Evolutionary conservation across 1,140 invertebrate genomes (phyloP).

Genomic region (Scylla paramamosain): DNA sequence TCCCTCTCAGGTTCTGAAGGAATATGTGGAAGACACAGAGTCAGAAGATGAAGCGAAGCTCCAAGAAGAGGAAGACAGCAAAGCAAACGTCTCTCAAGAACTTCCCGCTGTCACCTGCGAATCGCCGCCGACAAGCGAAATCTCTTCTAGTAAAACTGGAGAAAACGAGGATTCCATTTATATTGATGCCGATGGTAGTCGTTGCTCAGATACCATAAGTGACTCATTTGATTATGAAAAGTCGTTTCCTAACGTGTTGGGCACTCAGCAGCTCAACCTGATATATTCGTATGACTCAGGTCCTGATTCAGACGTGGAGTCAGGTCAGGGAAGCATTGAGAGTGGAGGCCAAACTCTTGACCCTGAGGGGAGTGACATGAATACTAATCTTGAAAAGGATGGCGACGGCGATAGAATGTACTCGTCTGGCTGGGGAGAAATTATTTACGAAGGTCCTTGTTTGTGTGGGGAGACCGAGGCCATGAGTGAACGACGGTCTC

Average conservation of each 20-base stretch:
- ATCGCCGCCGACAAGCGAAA: no score
- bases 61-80: neutral
- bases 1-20: slow-evolving; percentile 54
- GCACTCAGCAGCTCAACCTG: slow-evolving; percentile 51
- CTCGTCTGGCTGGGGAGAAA: slow-evolving; percentile 38
- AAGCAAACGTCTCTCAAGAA: neutral
- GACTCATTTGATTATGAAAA: slow-evolving; percentile 55
- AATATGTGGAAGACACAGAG: slow-evolving; percentile 65
- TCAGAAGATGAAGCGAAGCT: slow-evolving; percentile 33
- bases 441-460: slow-evolving; percentile 70
- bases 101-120: no score
- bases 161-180: neutral
- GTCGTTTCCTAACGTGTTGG: slow-evolving; percentile 55
- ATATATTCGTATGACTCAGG: slow-evolving; percentile 56
- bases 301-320: slow-evolving; percentile 43
- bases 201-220: slow-evolving; percentile 39
- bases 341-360: neutral
- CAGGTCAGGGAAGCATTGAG: neutral
- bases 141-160: neutral
- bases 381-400: neutral
- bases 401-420: neutral
- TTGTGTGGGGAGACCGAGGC: slow-evolving; percentile 35
- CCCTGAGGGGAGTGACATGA: neutral
- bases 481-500: neutral
- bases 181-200: slow-evolving; percentile 51